Evolutionary conservation across 2,888 invertebrate genomes (phyloP).

Genomic region (Harmothoe impar): DNA sequence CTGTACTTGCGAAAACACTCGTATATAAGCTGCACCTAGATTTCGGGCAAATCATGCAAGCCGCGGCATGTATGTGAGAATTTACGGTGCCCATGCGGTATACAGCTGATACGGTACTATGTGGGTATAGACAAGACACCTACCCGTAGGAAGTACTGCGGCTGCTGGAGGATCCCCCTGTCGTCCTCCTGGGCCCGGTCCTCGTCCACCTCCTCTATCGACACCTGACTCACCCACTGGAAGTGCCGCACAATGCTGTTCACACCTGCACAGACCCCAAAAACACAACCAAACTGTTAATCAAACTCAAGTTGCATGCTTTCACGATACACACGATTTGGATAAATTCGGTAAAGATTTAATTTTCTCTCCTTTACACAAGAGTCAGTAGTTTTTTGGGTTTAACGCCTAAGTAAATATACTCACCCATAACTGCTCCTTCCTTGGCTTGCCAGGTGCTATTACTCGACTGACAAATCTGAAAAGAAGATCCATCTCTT

Average conservation of each 20-base stretch:
- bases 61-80: too few species aligned
- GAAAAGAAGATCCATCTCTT: conserved; percentile 31
- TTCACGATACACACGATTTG: not conserved
- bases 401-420: too few species aligned
- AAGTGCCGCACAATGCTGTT: conserved; percentile 76
- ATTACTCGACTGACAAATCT: conserved; percentile 75
- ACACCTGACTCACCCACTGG: conserved; percentile 71
- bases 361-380: too few species aligned
- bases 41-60: too few species aligned
- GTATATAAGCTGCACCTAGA: too few species aligned
- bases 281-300: conserved; percentile 6
- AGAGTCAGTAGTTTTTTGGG: too few species aligned
- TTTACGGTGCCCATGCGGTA: too few species aligned
- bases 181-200: not conserved
- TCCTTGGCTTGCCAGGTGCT: conserved; percentile 80
- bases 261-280: conserved; percentile 74
- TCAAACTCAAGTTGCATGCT: not conserved
- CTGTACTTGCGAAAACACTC: too few species aligned
- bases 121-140: too few species aligned
- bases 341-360: too few species aligned
- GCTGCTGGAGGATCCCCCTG: conserved; percentile 27
- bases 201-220: conserved; percentile 64
- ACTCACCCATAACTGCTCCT: conserved; percentile 81
- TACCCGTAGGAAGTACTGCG: conserved; percentile 66
- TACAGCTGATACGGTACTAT: too few species aligned